Evolutionary conservation across 2,113 vertebrate species (phyloP).

Genomic region (Sebastes fasciatus): DNA sequence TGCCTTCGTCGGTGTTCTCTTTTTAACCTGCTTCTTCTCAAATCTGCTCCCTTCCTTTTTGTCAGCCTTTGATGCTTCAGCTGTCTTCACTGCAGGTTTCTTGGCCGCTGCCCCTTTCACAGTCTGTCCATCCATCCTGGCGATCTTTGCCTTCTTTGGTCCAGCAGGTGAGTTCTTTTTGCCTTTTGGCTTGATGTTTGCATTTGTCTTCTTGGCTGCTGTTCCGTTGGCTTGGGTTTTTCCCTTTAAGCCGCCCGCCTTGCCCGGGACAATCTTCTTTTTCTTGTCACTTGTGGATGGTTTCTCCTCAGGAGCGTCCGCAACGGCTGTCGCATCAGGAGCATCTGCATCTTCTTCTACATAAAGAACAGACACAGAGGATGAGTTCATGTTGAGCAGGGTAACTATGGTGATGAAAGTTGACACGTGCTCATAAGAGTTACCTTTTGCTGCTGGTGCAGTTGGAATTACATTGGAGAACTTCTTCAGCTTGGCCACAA

Average conservation of each 20-base stretch:
- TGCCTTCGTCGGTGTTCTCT: slow-evolving; percentile 52
- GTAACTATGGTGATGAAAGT: background rate
- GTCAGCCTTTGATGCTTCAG: slow-evolving; percentile 51
- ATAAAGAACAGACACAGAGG: slow-evolving; percentile 30
- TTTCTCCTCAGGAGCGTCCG: slow-evolving; percentile 53
- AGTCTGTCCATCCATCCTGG: slow-evolving; percentile 70
- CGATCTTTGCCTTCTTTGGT: slow-evolving; percentile 78
- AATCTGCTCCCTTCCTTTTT: slow-evolving; percentile 71
- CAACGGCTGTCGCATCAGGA: slow-evolving; percentile 39
- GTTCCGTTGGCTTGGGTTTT: slow-evolving; percentile 70
- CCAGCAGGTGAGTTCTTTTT: slow-evolving; percentile 59
- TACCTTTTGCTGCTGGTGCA: slow-evolving; percentile 75
- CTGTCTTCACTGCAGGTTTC: slow-evolving; percentile 38
- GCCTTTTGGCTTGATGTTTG: slow-evolving; percentile 48
- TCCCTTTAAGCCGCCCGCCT: slow-evolving; percentile 27
- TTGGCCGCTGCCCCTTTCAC: slow-evolving; percentile 56
- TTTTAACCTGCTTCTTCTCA: slow-evolving; percentile 78
- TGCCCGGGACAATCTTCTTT: slow-evolving; percentile 43
- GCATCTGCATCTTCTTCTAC: slow-evolving; percentile 67
- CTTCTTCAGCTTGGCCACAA: slow-evolving; percentile 96
- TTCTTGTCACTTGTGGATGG: slow-evolving; percentile 55
- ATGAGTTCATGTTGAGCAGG: slow-evolving; percentile 3
- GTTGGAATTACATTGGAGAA: slow-evolving; percentile 92
- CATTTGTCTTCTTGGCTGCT: slow-evolving; percentile 20
- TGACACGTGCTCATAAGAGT: background rate